These are phyloP conservation scores for Meteorus sp. DNA, from an alignment of 1,140 invertebrate genomes.

Conservation along the genomic window DNA sequence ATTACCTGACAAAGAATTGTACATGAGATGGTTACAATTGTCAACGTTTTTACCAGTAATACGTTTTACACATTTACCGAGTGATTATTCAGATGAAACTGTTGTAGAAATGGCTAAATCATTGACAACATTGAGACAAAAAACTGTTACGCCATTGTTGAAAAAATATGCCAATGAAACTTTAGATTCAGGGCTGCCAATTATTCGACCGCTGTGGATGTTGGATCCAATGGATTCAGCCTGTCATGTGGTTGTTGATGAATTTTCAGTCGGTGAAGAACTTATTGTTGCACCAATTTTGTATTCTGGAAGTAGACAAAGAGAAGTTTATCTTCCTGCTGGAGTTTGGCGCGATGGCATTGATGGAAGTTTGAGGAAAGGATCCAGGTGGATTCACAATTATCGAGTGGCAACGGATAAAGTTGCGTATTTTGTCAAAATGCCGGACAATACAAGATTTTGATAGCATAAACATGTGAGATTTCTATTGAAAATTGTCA, in stretches of 20 bases:
- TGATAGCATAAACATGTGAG: too few relatives aligned
- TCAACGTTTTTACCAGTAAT: slow-evolving; percentile 91
- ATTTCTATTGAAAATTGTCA: too few relatives aligned
- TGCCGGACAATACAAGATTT: slow-evolving; percentile 82
- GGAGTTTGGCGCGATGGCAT: slow-evolving; percentile 91
- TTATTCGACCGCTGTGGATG: slow-evolving; percentile 92
- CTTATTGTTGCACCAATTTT: slow-evolving; percentile 90
- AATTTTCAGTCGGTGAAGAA: slow-evolving; percentile 90
- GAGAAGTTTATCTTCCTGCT: slow-evolving; percentile 80
- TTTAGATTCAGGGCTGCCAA: slow-evolving; percentile 76
- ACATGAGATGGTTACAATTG: slow-evolving; percentile 91
- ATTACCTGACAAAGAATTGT: slow-evolving; percentile 85
- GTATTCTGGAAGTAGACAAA: slow-evolving; percentile 62
- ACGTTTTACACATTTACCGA: slow-evolving; percentile 85
- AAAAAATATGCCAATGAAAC: slow-evolving; percentile 76
- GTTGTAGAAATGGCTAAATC: slow-evolving; percentile 77
- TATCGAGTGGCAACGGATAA: slow-evolving; percentile 78
- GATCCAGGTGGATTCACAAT: slow-evolving; percentile 86
- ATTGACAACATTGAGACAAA: slow-evolving; percentile 74
- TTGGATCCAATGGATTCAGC: slow-evolving; percentile 78
- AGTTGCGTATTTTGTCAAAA: slow-evolving; percentile 82
- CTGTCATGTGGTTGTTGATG: slow-evolving; percentile 78
- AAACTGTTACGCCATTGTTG: slow-evolving; percentile 73
- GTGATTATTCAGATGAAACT: slow-evolving; percentile 78
- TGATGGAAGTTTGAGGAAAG: slow-evolving; percentile 79